Evolutionary conservation across 2,113 vertebrate species (phyloP).

Genomic region (Diphyllodes magnificus): DNA sequence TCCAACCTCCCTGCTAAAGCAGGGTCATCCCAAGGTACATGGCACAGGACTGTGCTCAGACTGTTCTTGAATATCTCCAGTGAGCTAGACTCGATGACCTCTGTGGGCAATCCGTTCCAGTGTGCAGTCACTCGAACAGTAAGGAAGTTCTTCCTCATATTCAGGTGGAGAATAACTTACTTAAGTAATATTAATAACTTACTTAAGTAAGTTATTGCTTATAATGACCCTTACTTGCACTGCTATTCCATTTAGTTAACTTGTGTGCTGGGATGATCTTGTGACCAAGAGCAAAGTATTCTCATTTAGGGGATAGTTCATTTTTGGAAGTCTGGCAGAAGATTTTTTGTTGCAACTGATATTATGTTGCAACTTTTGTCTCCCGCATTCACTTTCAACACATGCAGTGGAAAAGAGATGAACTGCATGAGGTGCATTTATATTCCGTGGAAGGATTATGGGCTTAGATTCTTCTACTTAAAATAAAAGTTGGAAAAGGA

Average conservation of each 20-base stretch:
- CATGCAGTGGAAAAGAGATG: neutral
- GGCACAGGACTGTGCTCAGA: neutral
- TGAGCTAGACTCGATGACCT: neutral
- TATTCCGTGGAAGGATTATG: neutral
- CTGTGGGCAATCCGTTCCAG: neutral
- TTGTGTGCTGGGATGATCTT: neutral
- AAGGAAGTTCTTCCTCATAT: neutral
- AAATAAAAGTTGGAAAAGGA: neutral
- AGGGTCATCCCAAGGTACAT: neutral
- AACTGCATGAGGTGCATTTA: neutral
- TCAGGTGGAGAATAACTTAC: neutral
- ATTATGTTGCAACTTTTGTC: neutral
- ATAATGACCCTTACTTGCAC: neutral
- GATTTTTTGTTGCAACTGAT: neutral
- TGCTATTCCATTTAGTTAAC: neutral
- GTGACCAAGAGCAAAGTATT: neutral
- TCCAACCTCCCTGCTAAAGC: neutral
- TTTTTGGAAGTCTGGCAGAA: neutral
- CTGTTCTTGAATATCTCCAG: neutral
- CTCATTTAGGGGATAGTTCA: neutral
- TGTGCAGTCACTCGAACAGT: neutral
- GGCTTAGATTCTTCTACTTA: neutral
- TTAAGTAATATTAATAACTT: neutral
- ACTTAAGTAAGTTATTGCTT: neutral
- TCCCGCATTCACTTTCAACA: neutral